Evolutionary conservation across 37 sponge, comb jelly and placozoan genomes (phyloP), one percentile per base, ranked within the genome.

Genomic region (Cladorhizidae sp.): DNA sequence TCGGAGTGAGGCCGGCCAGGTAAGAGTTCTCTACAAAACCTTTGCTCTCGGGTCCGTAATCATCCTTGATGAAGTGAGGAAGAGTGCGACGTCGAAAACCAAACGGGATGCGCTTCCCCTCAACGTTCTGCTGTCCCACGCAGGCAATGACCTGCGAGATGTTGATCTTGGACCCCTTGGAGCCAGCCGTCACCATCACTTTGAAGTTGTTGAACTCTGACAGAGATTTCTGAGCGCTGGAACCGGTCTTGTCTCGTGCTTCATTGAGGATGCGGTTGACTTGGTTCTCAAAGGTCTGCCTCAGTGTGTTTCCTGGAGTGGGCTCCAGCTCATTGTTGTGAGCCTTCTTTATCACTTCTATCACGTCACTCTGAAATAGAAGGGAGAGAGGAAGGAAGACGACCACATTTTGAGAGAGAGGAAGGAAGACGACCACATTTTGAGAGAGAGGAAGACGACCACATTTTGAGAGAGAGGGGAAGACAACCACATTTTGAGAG

Each of bases 11-110:
- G 7, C 99, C 99, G 25, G 99, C 99, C 12, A 99, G 87, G 58
- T 99, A 99, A 28, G 99, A 99, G 78, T 99, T 99, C 86, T 99
- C 97, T 3, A 99, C 99, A 79, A 99, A 99, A 0, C 99, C 99
- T 65, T 95, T 87, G 74, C 97, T 97, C 78, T 96, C 99, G 0
- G 99, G 99, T 17, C 99, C 99, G 73, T 96, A 99, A 78, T 99
- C 99, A 64, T 99, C 99, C 74, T 99, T 96, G 87, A 99, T 99
- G 85, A 99, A 99, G 80, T 99, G 99, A 26, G 99, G 99, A 15
- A 99, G 87, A n/a, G 97, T 97, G 0, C 99, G 83, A 31, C 94
- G 95, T 0, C 97, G 95, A 83, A 99, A 99, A 1, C 99, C 99
- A 61, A 99, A 99, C 14, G 99, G 97, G 51, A 99, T 99, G 22